Conservation (phyloP, 2,797 vertebrate genomes). For the Etheostoma perlongum region DNA sequence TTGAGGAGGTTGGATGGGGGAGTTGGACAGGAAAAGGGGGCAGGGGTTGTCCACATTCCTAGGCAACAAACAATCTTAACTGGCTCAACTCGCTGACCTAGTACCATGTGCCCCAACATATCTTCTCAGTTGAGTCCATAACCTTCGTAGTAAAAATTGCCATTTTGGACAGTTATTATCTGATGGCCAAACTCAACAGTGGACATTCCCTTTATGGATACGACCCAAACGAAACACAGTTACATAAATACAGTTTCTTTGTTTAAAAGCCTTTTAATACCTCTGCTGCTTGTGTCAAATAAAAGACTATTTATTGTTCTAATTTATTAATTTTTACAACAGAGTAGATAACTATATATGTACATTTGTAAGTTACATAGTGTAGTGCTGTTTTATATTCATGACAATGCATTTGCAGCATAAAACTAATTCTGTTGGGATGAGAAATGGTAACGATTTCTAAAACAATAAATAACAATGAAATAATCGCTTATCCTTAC, state of each 20-base stretch:
- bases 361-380: slow-evolving; percentile 75
- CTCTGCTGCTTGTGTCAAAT: slow-evolving; percentile 87
- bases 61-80: slow-evolving; percentile 75
- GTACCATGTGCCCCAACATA: slow-evolving; percentile 48
- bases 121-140: slow-evolving; percentile 58
- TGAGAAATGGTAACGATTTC: slow-evolving; percentile 51
- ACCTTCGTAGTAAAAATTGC: slow-evolving; percentile 78
- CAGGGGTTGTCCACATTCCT: slow-evolving; percentile 86
- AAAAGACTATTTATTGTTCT: slow-evolving; percentile 94
- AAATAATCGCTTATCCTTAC: background rate
- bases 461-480: slow-evolving; percentile 52
- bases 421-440: slow-evolving; percentile 59
- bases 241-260: slow-evolving; percentile 44
- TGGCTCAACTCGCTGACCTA: slow-evolving; percentile 65
- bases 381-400: slow-evolving; percentile 64
- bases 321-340: slow-evolving; percentile 93
- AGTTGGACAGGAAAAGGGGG: slow-evolving; percentile 50
- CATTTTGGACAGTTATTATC: slow-evolving; percentile 63
- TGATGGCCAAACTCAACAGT: slow-evolving; percentile 65
- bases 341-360: slow-evolving; percentile 71
- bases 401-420: slow-evolving; percentile 66
- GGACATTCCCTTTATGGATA: slow-evolving; percentile 44
- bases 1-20: slow-evolving; percentile 46
- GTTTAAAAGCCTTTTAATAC: slow-evolving; percentile 73
- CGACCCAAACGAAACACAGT: slow-evolving; percentile 38